These are phyloP conservation scores for Carettochelys insculpta DNA, from an alignment of 2,113 vertebrate species.

Conservation along the genomic window DNA sequence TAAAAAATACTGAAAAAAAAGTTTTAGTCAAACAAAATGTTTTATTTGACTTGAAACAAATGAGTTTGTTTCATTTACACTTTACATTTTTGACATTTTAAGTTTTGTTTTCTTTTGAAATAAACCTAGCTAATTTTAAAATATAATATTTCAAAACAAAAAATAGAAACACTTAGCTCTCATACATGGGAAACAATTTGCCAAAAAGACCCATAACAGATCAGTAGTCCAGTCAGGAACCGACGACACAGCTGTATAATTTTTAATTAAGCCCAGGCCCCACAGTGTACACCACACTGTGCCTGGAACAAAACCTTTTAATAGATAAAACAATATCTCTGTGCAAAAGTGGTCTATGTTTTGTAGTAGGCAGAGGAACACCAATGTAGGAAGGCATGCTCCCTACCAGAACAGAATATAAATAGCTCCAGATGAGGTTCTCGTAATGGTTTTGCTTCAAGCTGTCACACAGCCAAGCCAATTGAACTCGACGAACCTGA, in stretches of 20 bases:
- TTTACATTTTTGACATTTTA: background rate
- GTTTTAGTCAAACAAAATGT: background rate
- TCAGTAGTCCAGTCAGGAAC: background rate
- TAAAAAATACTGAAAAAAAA: background rate
- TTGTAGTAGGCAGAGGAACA: background rate
- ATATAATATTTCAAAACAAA: background rate
- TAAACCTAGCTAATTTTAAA: background rate
- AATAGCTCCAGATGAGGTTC: background rate
- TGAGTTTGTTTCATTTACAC: background rate
- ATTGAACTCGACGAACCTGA: conserved; percentile 24
- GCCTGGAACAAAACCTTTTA: background rate
- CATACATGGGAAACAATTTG: background rate
- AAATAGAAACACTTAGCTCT: background rate
- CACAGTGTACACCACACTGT: background rate
- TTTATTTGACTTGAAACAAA: background rate
- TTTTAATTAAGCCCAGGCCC: background rate
- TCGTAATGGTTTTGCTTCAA: background rate
- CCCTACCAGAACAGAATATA: background rate
- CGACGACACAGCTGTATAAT: background rate
- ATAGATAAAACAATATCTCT: background rate
- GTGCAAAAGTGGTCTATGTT: fast-evolving
- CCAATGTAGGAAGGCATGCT: background rate
- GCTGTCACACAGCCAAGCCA: conserved; percentile 47
- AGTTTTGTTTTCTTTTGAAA: background rate
- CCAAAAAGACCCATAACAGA: background rate